Evolutionary conservation across 1,140 invertebrate species (phyloP), one percentile per base, ranked within the genome.

Genomic region (Drosophila hydei): DNA sequence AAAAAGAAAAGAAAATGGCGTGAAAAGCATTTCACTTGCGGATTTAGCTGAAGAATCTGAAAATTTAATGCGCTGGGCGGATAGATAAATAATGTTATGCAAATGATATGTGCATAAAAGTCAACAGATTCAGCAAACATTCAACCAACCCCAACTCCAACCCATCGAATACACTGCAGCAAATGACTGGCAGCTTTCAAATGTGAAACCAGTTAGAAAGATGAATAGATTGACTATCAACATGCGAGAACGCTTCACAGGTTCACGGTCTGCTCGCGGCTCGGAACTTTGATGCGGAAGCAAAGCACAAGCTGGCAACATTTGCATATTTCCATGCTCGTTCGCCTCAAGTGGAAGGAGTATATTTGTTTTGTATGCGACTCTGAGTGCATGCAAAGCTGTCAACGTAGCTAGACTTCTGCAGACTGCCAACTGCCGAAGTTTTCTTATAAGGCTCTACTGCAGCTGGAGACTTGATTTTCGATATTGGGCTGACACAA

Each of bases 21-120:
- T 63, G 73, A 79, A 84, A 84, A 81, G 58, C 77, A 88, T 88
- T 87, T 87, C 61, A 63, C 78, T 78, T 72, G 81, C 83, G 78
- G 83, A 87, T 87, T 87, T 87, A 81, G 81, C 77, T 78, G 64
- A 83, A 6, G 30, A 79, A 87, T 87, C 77, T 81, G 54, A 77
- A 74, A 87, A 87, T 81, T 87, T 85, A 85, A 85, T 87, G 77
- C 77, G 58, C 71, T 71, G 50, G 70, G 59, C 25, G 61, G 65
- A 42, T 67, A 42, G 48, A 64, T 71, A 89, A 89, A 90, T 90
- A 90, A 90, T 90, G 80, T 87, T 87, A 90, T 90, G 87, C 87
- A 90, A 90, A 90, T 90, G 87, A 90, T 90, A 90, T 90, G 87
- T 90, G 87, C 87, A 90, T 90, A 79, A 90, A 79, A 90, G 87